Evolutionary conservation across 2,888 invertebrate genomes (phyloP), one percentile per base, ranked within the genome.

Genomic region (Therioaphis trifolii): DNA sequence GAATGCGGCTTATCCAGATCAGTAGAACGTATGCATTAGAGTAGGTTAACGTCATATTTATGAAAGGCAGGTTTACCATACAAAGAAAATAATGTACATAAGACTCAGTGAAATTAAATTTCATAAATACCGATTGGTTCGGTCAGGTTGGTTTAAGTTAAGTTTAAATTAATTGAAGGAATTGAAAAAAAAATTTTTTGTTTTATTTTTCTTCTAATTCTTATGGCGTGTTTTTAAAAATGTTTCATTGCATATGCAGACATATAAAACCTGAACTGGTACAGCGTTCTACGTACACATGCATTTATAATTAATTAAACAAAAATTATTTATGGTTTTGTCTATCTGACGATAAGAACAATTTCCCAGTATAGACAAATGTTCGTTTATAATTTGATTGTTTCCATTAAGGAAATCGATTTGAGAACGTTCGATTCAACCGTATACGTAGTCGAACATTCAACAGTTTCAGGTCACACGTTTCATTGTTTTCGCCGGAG

Each of bases 401-500:
- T 77, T 52, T 52, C 35, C 66, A 66, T 66, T 35, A 77, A 35
- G 49, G 29, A 49, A 66, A 77, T 66, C 49, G 66, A 66, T 66
- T 77, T 29, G 29, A 35, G 21, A 66, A 35, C 63, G 21, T 77
- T 21, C 35, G 21, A 77, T 66, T 35, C 46, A 29, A 63, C 46
- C 46, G 15, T 18, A 15, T 4, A 9, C n/a, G 5, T 35, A 0
- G 40, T 21, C 27, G 21, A 15, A 52, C 49, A 11, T 77, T 77
- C 66, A 77, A 77, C 77, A 52, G 77, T 66, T 29, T 35, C 29
- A 21, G 77, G 49, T 77, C 77, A 66, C 77, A 35, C 35, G 35
- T 77, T 77, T 35, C 66, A 66, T 66, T 66, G 21, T 77, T 49
- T 55, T 14, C 24, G 18, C 35, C 27, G 15, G 4, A 43, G 14